phyloP scores from a whole-genome alignment of 2,888 invertebrate species.

The Thereva unica region DNA sequence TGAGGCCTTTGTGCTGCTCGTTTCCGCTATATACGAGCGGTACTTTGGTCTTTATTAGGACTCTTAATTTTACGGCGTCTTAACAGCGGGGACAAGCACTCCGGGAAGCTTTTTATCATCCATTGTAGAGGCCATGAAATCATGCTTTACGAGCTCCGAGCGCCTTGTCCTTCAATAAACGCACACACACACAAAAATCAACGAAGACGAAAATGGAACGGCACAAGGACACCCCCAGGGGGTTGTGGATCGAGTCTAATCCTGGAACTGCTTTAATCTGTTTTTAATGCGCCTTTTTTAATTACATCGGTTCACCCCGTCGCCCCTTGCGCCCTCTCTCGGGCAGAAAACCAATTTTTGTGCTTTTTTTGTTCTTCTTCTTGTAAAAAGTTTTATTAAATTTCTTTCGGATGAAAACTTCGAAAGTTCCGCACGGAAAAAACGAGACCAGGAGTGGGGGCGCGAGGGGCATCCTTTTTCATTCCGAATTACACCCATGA shows the following conservation, averaged over 20 bases:
- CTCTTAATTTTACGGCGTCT: constrained; percentile 22
- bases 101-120: constrained; percentile 11
- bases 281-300: constrained; percentile 14
- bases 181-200: too few relatives aligned
- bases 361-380: constrained; percentile 4
- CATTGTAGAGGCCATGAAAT: constrained; percentile 7
- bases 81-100: constrained; percentile 16
- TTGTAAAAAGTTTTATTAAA: constrained; percentile 27
- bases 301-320: constrained; percentile 11
- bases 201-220: too few relatives aligned
- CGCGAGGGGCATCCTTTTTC: constrained; percentile 6
- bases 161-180: background rate
- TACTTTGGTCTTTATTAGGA: constrained; percentile 15
- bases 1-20: background rate
- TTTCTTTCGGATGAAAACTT: constrained; percentile 1
- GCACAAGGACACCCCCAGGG: background rate
- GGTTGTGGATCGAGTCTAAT: background rate
- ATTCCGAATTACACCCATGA: constrained; percentile 18
- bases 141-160: constrained; percentile 2
- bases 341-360: too few relatives aligned
- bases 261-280: background rate
- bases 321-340: too few relatives aligned
- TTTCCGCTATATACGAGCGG: background rate
- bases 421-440: background rate
- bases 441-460: background rate